Conservation (phyloP, 2,797 vertebrate genomes). For the Centroberyx gerrardi region DNA sequence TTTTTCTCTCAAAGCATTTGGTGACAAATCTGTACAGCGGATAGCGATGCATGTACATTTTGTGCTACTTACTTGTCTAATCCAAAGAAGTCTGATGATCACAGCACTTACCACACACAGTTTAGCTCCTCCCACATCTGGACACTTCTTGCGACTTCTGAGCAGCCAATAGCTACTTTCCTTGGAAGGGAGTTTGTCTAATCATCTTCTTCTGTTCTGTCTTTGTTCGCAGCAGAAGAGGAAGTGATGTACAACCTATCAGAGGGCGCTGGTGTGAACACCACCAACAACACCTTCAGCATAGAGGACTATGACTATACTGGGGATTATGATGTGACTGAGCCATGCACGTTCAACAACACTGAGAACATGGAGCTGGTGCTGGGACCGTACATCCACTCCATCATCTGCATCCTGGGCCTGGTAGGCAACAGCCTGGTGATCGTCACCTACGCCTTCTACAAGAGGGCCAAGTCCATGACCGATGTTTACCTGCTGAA, state of each 20-base stretch:
- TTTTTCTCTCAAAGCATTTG: too few relatives aligned
- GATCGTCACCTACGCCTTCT: constrained; percentile 90
- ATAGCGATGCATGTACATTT: too few relatives aligned
- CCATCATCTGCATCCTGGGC: constrained; percentile 88
- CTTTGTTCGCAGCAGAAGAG: constrained; percentile 8
- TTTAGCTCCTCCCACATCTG: too few relatives aligned
- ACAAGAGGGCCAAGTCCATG: constrained; percentile 92
- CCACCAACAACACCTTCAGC: accelerated
- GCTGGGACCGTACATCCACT: constrained; percentile 79
- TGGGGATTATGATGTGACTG: accelerated
- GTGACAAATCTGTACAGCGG: too few relatives aligned
- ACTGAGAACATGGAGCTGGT: constrained; percentile 8
- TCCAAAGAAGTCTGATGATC: too few relatives aligned
- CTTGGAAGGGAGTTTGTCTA: too few relatives aligned
- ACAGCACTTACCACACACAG: too few relatives aligned
- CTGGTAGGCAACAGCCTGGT: constrained; percentile 92
- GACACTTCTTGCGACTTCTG: too few relatives aligned
- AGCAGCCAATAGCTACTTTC: too few relatives aligned
- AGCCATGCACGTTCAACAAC: constrained; percentile 20
- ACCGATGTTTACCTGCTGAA: constrained; percentile 93
- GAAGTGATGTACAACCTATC: accelerated
- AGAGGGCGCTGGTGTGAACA: background rate
- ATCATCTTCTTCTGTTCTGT: background rate
- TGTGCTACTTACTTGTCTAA: too few relatives aligned
- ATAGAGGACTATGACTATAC: too few relatives aligned